Percentiles rank a stretch among this genome's conserved stretches.
Evolutionary conservation across 2,797 vertebrate species (phyloP).

Genomic region (Oreortyx pictus): DNA sequence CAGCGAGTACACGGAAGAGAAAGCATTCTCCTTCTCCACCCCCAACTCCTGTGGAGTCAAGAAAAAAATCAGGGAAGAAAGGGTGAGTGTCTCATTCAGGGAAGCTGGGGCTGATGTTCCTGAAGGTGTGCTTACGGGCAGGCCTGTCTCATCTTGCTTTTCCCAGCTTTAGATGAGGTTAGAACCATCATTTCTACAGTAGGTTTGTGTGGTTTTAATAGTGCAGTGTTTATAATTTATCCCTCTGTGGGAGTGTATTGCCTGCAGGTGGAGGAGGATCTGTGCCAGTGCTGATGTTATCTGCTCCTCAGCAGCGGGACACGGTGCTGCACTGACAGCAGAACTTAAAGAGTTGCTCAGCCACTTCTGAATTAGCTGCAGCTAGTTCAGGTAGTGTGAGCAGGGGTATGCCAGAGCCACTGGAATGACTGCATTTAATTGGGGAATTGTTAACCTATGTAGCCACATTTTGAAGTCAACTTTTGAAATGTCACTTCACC

Average conservation of each 20-base stretch:
- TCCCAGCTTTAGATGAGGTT: too few relatives aligned
- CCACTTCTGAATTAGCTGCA: neutral
- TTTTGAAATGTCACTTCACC: neutral
- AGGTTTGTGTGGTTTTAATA: neutral
- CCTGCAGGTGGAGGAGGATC: neutral
- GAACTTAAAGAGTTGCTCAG: neutral
- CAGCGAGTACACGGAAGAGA: slow-evolving; percentile 90
- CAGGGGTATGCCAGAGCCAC: neutral
- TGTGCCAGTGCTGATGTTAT: neutral
- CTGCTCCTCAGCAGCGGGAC: neutral
- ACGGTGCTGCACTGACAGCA: neutral
- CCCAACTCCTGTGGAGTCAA: slow-evolving; percentile 89
- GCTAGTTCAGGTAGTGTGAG: too few relatives aligned
- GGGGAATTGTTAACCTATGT: neutral
- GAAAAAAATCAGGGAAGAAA: slow-evolving; percentile 96
- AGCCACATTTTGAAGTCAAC: neutral
- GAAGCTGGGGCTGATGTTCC: accelerated
- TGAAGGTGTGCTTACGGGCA: neutral
- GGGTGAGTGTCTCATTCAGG: slow-evolving; percentile 80
- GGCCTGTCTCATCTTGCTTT: neutral
- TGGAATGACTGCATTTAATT: neutral
- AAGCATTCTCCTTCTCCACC: slow-evolving; percentile 95
- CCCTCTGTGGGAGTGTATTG: neutral
- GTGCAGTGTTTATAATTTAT: neutral
- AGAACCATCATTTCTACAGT: neutral